Evolutionary conservation across 2,888 invertebrate genomes (phyloP).

Genomic region (Halocaridina rubra): DNA sequence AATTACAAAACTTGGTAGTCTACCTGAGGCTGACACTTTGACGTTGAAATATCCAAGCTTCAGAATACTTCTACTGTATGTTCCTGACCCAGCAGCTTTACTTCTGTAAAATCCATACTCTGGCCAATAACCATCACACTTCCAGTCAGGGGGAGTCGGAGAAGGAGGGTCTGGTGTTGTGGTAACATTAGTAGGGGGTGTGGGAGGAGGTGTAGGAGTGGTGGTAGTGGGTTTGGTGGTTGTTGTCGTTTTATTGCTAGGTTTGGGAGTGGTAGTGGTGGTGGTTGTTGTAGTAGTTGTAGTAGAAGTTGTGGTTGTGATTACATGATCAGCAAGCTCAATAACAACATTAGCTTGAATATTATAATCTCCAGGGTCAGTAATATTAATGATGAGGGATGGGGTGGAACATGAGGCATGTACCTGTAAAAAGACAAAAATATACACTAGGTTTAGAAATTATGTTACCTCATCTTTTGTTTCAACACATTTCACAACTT

Average conservation of each 20-base stretch:
- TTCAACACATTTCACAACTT: not conserved
- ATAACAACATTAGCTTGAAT: conserved; percentile 44
- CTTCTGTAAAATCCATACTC: not conserved
- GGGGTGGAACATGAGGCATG: conserved; percentile 45
- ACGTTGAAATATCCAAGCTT: conserved; percentile 39
- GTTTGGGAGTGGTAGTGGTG: conserved; percentile 49
- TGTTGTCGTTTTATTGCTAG: not conserved
- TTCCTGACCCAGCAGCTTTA: not conserved
- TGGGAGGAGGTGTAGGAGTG: conserved; percentile 22
- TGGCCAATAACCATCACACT: conserved; percentile 60
- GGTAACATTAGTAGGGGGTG: conserved; percentile 8
- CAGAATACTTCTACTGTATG: not conserved
- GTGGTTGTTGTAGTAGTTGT: conserved; percentile 51
- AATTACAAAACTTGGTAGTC: too few species aligned
- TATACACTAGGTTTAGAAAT: not conserved
- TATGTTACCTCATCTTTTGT: too few species aligned
- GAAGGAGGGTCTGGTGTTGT: conserved; percentile 30
- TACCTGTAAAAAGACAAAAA: conserved; percentile 29
- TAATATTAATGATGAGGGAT: conserved; percentile 58
- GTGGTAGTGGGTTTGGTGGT: conserved; percentile 32
- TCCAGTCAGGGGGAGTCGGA: conserved; percentile 31
- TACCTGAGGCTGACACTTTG: conserved; percentile 29
- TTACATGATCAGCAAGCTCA: conserved; percentile 29
- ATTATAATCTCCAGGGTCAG: conserved; percentile 41
- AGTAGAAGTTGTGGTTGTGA: conserved; percentile 45